A percentile compares a stretch with the other conserved stretches of the same genome.
Conservation (phyloP, 2,797 vertebrate genomes). For the Pogoniulus pusillus region DNA sequence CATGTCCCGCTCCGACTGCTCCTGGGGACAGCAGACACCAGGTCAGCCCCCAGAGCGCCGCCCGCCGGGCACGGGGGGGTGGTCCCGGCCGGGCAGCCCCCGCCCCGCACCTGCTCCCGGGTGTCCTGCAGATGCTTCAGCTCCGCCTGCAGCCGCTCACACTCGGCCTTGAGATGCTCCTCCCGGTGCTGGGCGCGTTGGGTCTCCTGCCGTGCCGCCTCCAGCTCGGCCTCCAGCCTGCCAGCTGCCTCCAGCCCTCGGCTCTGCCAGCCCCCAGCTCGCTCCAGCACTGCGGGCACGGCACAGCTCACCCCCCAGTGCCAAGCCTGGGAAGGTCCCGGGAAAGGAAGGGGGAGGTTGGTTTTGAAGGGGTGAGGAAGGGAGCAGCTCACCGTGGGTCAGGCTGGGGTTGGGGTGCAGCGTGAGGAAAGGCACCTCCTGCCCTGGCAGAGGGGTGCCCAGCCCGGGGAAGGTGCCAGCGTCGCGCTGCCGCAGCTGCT, state of each 20-base stretch:
- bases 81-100: fast-evolving
- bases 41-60: background rate
- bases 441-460: constrained; percentile 84
- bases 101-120: constrained; percentile 79
- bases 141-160: constrained; percentile 88
- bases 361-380: fast-evolving
- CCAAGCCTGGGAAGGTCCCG: background rate
- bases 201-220: constrained; percentile 87
- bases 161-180: constrained; percentile 89
- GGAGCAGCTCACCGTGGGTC: constrained; percentile 68
- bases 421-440: constrained; percentile 91
- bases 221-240: constrained; percentile 90
- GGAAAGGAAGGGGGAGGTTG: too few species aligned
- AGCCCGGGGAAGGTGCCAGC: constrained; percentile 82
- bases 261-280: constrained; percentile 86
- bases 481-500: constrained; percentile 86
- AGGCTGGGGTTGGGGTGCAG: constrained; percentile 82
- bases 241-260: constrained; percentile 87
- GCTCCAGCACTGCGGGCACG: constrained; percentile 82
- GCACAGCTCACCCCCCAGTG: background rate
- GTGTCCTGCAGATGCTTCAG: constrained; percentile 88
- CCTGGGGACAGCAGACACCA: constrained; percentile 73
- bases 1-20: constrained; percentile 95
- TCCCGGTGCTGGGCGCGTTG: constrained; percentile 91
- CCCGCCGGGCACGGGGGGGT: fast-evolving